Base-by-base conservation (phyloP, 2,113 vertebrate genomes). In the Saguinus imperator region DNA sequence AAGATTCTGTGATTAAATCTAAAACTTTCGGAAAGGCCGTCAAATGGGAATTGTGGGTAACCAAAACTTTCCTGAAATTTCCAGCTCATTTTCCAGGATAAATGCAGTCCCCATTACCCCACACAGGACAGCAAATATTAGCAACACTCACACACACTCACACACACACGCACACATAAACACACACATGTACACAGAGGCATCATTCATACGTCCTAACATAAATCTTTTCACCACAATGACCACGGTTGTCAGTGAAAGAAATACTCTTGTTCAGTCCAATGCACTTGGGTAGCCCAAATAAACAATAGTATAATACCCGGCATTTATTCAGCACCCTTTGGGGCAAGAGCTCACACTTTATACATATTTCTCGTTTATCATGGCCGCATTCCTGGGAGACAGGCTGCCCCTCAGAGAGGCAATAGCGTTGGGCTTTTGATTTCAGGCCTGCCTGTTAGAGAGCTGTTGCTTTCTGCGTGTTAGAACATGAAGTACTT, bases 211-310 rank as follows among this genome's bases (percentile, higher is more conserved):
- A 81, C 82, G 68, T 97, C 17, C 14, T 85, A 97, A 97, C 94
- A 97, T 98, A 97, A 98, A 97, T 97, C 97, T 98, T 97, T 95
- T 97, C 96, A 97, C 97, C 97, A 98, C 98, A 98, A 97, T 98
- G 96, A 97, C 96, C 35, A 6, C 1, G 43, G 94, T 96, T 98
- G 97, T 98, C 97, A 96, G 96, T 90, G 95, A 97, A 97, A 98
- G 92, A 96, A 97, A 98, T 97, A 97, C 97, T 95, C 93, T 97
- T 97, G 98, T 97, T 97, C 97, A 95, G 89, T 35, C 87, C 98
- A 94, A 86, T 97, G 97, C 96, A 97, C 97, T 97, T 94, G 97
- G 80, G 94, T 91, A 98, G 97, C 96, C 97, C 98, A 98, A 98
- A 98, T 98, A 98, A 98, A 98, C 98, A 97, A 97, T 98, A 37